phyloP scores from a whole-genome alignment of 2,888 invertebrate genomes.

The Physocephala rufipes region DNA sequence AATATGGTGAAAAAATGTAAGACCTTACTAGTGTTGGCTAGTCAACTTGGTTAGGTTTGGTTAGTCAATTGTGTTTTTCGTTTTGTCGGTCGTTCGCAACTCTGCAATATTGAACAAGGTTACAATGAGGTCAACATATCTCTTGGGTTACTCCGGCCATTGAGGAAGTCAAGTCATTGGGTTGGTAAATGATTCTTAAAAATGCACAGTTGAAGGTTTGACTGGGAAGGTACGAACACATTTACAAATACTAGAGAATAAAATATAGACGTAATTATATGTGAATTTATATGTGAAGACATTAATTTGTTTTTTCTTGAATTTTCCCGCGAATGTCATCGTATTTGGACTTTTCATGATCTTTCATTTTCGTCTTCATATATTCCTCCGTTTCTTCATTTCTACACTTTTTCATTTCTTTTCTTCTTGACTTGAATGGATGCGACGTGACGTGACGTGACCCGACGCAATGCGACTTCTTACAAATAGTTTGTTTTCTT shows the following conservation, averaged over 20 bases:
- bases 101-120: constrained; percentile 27
- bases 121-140: constrained; percentile 46
- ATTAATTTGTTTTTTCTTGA: constrained; percentile 7
- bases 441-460: too few species aligned
- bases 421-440: not conserved
- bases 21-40: too few species aligned
- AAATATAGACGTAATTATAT: constrained; percentile 46
- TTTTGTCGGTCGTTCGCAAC: not conserved
- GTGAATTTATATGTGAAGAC: constrained; percentile 50
- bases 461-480: too few species aligned
- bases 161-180: too few species aligned
- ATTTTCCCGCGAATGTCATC: constrained; percentile 16
- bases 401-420: not conserved
- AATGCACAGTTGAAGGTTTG: too few species aligned
- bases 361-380: not conserved
- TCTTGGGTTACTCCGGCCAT: constrained; percentile 24
- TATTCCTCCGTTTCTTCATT: not conserved
- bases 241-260: constrained; percentile 46
- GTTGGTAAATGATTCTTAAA: too few species aligned
- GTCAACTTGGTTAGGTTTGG: too few species aligned
- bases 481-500: too few species aligned
- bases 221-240: too few species aligned
- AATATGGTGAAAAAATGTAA: too few species aligned
- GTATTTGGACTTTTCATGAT: constrained; percentile 16
- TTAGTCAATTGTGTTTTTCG: too few species aligned